phyloP scores from a whole-genome alignment of 2,888 invertebrate species.

The Rhamnusium bicolor region DNA sequence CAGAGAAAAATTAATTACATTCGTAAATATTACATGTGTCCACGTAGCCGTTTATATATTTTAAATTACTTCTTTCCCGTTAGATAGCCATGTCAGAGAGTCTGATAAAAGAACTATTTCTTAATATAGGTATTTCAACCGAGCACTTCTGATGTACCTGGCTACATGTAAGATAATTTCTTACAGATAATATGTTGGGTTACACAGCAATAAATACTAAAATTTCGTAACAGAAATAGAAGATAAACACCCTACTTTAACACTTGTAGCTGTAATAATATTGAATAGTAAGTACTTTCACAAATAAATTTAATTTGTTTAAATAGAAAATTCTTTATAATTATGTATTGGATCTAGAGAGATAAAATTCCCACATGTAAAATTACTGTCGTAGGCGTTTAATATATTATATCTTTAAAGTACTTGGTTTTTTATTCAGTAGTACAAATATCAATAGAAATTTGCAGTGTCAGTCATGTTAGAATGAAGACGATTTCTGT shows the following conservation, averaged over 20 bases:
- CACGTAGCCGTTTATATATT: background rate
- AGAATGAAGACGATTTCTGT: slow-evolving; percentile 2
- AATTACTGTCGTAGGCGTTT: slow-evolving; percentile 19
- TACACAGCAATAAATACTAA: slow-evolving; percentile 19
- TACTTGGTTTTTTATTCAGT: slow-evolving; percentile 4
- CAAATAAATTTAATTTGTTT: slow-evolving; percentile 30
- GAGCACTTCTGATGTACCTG: background rate
- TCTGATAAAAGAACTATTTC: slow-evolving; percentile 19
- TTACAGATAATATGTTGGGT: background rate
- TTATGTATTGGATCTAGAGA: background rate
- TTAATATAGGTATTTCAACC: slow-evolving; percentile 2
- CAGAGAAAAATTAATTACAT: slow-evolving; percentile 2
- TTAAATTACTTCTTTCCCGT: slow-evolving; percentile 18
- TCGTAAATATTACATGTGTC: slow-evolving; percentile 1
- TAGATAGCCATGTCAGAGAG: slow-evolving; percentile 11
- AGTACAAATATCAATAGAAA: slow-evolving; percentile 2
- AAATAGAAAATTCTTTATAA: slow-evolving; percentile 23
- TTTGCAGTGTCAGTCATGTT: background rate
- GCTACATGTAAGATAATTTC: slow-evolving; percentile 14
- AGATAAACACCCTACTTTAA: slow-evolving; percentile 25
- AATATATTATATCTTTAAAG: background rate
- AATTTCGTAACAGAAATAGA: slow-evolving; percentile 21
- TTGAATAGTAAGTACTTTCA: slow-evolving; percentile 25
- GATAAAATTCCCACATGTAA: slow-evolving; percentile 25
- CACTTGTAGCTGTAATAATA: background rate